Evolutionary conservation across 2,797 vertebrate genomes (phyloP).

Genomic region (Meriones psammophilus): DNA sequence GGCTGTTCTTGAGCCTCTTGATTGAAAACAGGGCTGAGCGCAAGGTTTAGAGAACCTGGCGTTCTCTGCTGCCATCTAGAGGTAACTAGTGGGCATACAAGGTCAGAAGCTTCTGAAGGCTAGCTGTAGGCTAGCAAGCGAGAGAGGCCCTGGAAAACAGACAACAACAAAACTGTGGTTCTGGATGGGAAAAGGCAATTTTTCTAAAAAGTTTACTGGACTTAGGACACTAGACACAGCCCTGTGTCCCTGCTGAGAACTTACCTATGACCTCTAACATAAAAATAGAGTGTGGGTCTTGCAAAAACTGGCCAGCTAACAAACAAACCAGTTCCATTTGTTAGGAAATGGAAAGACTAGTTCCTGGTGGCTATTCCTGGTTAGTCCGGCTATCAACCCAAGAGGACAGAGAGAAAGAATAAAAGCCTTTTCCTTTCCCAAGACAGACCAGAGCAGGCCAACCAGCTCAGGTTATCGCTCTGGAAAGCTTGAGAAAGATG

Average conservation of each 20-base stretch:
- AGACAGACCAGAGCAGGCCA: neutral
- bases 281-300: conserved; percentile 2
- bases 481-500: neutral
- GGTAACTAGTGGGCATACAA: neutral
- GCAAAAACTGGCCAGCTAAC: conserved; percentile 18
- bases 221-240: neutral
- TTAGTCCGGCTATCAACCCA: conserved; percentile 12
- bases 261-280: conserved; percentile 41
- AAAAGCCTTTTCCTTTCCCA: neutral
- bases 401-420: neutral
- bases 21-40: neutral
- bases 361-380: conserved; percentile 3
- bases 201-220: conserved; percentile 20
- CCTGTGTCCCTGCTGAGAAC: neutral
- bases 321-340: neutral
- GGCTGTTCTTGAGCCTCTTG: neutral
- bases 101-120: neutral
- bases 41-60: neutral
- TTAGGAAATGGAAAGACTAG: conserved; percentile 17
- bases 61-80: conserved; percentile 71
- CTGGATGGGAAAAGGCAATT: neutral
- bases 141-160: neutral
- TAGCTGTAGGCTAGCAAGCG: neutral
- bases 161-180: neutral
- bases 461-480: neutral